Conservation (phyloP, 2,113 vertebrate species). For the Syrmaticus mikado region DNA sequence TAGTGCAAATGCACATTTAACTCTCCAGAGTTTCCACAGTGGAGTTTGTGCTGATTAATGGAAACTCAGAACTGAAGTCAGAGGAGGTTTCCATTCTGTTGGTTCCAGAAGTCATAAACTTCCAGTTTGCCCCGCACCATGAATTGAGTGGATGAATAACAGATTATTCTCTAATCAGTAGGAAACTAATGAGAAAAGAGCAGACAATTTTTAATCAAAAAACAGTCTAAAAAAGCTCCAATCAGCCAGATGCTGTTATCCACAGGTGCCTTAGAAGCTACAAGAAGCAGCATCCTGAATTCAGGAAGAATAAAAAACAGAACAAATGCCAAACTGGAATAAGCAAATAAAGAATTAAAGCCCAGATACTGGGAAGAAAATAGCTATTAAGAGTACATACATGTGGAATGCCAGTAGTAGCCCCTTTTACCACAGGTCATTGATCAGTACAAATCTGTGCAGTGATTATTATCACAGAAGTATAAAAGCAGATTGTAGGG, state of each 20-base stretch:
- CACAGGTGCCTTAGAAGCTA: background rate
- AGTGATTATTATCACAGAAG: background rate
- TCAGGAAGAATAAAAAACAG: background rate
- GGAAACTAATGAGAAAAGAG: background rate
- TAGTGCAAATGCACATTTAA: background rate
- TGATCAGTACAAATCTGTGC: background rate
- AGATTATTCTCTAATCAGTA: background rate
- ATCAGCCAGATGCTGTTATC: background rate
- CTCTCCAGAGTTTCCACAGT: background rate
- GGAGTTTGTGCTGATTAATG: background rate
- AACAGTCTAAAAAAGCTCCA: background rate
- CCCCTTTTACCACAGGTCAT: background rate
- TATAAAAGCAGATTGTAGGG: fast-evolving
- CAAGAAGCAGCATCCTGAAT: background rate
- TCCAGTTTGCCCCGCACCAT: background rate
- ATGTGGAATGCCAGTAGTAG: background rate
- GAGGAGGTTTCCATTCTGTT: background rate
- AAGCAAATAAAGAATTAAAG: background rate
- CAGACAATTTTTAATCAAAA: background rate
- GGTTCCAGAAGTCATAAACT: background rate
- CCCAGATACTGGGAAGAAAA: background rate
- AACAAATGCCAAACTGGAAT: background rate
- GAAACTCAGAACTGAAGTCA: background rate
- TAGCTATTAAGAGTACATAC: fast-evolving
- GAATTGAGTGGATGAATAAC: background rate